phyloP scores from a whole-genome alignment of 2,113 vertebrate genomes.

The Anoplopoma fimbria region DNA sequence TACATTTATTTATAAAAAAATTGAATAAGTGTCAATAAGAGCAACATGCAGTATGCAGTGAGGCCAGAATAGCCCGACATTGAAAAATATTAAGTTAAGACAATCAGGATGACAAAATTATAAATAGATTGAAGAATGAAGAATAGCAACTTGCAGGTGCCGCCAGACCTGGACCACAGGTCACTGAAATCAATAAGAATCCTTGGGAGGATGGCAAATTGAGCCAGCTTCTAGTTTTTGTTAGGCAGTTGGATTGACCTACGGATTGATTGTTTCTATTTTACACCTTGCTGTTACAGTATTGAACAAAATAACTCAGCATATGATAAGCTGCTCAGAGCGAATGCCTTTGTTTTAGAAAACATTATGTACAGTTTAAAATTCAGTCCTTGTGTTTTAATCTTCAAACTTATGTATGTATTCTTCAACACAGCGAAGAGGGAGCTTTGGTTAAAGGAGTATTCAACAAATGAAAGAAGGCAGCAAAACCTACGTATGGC shows the following conservation, averaged over 20 bases:
- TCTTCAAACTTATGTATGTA: background rate
- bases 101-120: background rate
- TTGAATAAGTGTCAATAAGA: background rate
- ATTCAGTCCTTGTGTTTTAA: background rate
- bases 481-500: slow-evolving; percentile 27
- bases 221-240: background rate
- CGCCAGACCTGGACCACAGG: background rate
- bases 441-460: background rate
- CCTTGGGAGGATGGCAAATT: background rate
- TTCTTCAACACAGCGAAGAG: background rate
- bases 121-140: background rate
- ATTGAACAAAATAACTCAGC: background rate
- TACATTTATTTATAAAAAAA: background rate
- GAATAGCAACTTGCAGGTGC: background rate
- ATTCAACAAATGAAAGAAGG: background rate
- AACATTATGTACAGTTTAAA: background rate
- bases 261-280: background rate
- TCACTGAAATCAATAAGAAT: background rate
- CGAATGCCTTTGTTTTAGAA: background rate
- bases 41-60: background rate
- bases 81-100: background rate
- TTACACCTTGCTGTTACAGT: background rate
- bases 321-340: background rate
- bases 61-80: background rate
- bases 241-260: background rate